Conservation (phyloP, 1,140 invertebrate species). For the Eufriesea mexicana region DNA sequence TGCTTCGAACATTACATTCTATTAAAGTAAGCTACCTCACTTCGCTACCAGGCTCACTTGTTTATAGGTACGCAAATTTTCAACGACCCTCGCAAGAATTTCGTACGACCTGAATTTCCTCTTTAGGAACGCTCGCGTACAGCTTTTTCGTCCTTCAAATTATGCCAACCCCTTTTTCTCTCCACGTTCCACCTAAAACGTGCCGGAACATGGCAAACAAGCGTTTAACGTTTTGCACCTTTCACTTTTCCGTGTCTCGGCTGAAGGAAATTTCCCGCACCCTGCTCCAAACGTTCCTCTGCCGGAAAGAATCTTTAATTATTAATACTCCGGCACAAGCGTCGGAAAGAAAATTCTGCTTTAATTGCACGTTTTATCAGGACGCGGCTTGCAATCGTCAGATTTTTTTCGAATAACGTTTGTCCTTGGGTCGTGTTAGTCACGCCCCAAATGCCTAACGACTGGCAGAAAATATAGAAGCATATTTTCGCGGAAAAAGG, state of each 20-base stretch:
- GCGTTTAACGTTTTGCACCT: not conserved
- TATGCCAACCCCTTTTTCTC: not conserved
- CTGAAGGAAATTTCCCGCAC: not conserved
- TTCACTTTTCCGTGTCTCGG: not conserved
- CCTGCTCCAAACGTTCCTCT: no score
- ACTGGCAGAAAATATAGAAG: not conserved
- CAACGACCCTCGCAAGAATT: conserved; percentile 6
- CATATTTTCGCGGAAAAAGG: not conserved
- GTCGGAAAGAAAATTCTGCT: not conserved
- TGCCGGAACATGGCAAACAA: not conserved
- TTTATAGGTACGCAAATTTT: conserved; percentile 31
- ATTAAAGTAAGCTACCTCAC: conserved; percentile 24
- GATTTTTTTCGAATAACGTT: not conserved
- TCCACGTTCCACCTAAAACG: not conserved
- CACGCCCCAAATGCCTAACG: not conserved
- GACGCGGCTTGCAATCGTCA: not conserved
- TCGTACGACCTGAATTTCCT: conserved; percentile 10
- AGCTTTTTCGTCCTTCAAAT: not conserved
- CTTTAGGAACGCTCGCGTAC: not conserved
- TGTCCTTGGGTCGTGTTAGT: conserved; percentile 5
- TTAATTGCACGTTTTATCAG: not conserved
- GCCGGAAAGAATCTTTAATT: not conserved
- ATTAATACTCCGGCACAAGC: not conserved
- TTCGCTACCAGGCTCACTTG: not conserved
- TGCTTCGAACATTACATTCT: conserved; percentile 33